Evolutionary conservation across 2,888 invertebrate species (phyloP).

Genomic region (Tiphia femorata): DNA sequence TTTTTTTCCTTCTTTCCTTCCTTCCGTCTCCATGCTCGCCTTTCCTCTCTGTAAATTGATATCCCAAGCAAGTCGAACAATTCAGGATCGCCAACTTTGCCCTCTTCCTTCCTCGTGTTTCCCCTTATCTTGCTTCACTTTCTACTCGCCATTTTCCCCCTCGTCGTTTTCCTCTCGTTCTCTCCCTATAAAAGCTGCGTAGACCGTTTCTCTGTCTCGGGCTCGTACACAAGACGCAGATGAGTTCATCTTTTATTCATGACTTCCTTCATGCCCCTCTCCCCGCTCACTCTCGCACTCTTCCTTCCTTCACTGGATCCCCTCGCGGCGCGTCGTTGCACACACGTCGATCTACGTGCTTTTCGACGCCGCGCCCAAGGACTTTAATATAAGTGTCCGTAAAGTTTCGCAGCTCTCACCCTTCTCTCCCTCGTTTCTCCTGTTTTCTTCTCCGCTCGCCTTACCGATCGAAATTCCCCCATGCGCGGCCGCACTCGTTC

Average conservation of each 20-base stretch:
- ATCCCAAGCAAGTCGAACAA: background rate
- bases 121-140: background rate
- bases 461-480: background rate
- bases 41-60: too few species aligned
- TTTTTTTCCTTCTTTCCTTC: too few species aligned
- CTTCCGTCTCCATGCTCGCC: too few species aligned
- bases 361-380: constrained; percentile 26
- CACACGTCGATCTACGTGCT: constrained; percentile 26
- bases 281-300: constrained; percentile 1
- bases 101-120: background rate
- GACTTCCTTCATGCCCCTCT: constrained; percentile 19
- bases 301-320: too few species aligned
- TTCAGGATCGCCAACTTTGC: background rate
- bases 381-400: constrained; percentile 38
- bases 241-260: constrained; percentile 61
- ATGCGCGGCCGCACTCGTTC: too few species aligned
- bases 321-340: too few species aligned
- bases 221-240: constrained; percentile 43
- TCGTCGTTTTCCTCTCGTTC: constrained; percentile 7
- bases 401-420: too few species aligned
- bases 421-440: too few species aligned
- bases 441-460: too few species aligned
- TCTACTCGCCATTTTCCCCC: background rate
- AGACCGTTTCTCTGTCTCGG: constrained; percentile 34
- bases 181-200: constrained; percentile 7